These are phyloP conservation scores for Melozone crissalis DNA, from an alignment of 2,113 vertebrate species.

Conservation along the genomic window DNA sequence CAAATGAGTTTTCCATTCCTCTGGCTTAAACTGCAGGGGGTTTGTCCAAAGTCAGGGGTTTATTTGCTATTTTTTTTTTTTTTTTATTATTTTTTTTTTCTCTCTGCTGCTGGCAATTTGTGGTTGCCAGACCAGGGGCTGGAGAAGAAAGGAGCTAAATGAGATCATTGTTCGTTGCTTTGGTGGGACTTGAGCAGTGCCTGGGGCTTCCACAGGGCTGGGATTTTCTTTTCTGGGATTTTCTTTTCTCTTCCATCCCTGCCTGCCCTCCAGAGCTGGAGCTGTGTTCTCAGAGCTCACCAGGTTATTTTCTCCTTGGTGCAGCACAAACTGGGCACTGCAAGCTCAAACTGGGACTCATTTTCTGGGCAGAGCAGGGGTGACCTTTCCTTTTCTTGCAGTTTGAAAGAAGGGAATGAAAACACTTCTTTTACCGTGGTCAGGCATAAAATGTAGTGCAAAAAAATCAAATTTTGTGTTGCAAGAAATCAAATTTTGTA, in stretches of 20 bases:
- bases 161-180: not conserved
- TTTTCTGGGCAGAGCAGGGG: not conserved
- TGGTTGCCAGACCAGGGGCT: not conserved
- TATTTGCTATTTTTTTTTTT: not conserved
- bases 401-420: not conserved
- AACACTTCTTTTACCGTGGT: not conserved
- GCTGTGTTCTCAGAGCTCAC: not conserved
- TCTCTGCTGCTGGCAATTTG: not conserved
- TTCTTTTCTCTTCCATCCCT: not conserved
- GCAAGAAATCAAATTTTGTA: not conserved
- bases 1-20: constrained; percentile 35
- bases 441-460: not conserved
- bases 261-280: not conserved
- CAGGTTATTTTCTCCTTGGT: not conserved
- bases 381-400: not conserved
- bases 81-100: not conserved
- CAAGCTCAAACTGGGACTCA: not conserved
- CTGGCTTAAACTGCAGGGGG: not conserved
- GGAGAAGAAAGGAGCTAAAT: not conserved
- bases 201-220: not conserved
- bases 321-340: not conserved
- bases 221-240: not conserved
- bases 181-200: not conserved
- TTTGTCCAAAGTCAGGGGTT: not conserved
- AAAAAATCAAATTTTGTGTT: too few species aligned